Evolutionary conservation across 2,888 invertebrate genomes (phyloP), one percentile per base, ranked within the genome.

Genomic region (Ceriagrion tenellum): DNA sequence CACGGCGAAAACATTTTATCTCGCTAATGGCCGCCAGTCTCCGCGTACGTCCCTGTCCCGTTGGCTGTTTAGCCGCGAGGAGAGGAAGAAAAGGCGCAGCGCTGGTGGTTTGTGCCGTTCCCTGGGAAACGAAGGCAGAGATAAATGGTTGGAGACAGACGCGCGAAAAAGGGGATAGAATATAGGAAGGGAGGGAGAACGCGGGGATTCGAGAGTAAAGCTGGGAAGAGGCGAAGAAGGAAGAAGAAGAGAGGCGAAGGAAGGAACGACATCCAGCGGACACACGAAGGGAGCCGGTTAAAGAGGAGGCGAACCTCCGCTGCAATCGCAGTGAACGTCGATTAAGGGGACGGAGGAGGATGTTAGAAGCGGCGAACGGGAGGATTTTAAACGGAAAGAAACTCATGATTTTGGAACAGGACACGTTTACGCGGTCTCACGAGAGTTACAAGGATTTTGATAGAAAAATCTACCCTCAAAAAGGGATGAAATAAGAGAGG

Each of bases 1-100:
- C 69, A 93, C 93, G 93, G 93, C 59, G 93, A 93, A 91, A 93
- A 93, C 93, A 93, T 93, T 93, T 93, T 93, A 93, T 93, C 93
- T 93, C 93, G 69, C 93, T 93, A 93, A 93, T 93, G 93, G 93
- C 63, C 26, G 69, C 69, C 93, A 74, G 40, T 93, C 93, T 93
- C 23, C 59, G 93, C 35, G 40, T 69, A 47, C 69, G 40, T 69
- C 69, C 69, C 59, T 63, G 91, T 89, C 89, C 55, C 88, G 88
- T 26, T 89, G 89, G 89, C 55, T 55, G 89, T 55, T n/a, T 89
- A n/a, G 89, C 55, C 90, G 91, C 59, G 26, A 69, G 63, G 40
- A 23, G 93, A 40, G 89, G 89, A 89, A 55, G n/a, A 55, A 81
- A 81, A 35, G 81, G 69, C 23, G 69, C 47, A 47, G 47, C 2